phyloP scores from a whole-genome alignment of 2,113 vertebrate genomes.

The Paedocypris sp. region DNA sequence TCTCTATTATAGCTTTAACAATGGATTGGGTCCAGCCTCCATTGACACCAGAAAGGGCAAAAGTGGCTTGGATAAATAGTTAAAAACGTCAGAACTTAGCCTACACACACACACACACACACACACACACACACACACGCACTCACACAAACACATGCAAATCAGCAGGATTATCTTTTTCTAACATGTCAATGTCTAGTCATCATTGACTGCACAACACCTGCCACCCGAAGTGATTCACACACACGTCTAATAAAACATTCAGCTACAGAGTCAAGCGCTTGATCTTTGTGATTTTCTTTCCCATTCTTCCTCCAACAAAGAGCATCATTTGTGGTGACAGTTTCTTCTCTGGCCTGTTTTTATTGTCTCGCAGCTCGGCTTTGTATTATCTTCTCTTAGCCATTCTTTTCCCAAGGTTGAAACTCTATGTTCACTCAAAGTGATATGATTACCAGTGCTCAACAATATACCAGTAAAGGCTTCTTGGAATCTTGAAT shows the following conservation, averaged over 20 bases:
- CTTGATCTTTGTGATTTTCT: background rate
- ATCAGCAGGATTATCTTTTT: background rate
- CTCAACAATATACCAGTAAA: background rate
- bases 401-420: conserved; percentile 2
- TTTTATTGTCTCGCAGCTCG: background rate
- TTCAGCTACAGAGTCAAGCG: background rate
- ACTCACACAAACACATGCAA: too few relatives aligned
- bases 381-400: conserved; percentile 3
- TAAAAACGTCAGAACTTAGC: too few relatives aligned
- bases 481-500: background rate
- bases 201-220: background rate
- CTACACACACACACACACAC: too few relatives aligned
- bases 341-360: background rate
- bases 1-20: too few relatives aligned
- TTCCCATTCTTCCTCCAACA: background rate
- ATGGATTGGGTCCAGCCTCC: too few relatives aligned
- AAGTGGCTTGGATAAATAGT: too few relatives aligned
- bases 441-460: conserved; percentile 30
- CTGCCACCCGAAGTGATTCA: background rate
- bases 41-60: too few relatives aligned
- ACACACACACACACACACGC: too few relatives aligned
- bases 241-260: conserved; percentile 2
- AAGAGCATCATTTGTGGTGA: background rate
- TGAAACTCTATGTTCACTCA: conserved; percentile 33
- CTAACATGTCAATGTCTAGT: background rate